phyloP scores from a whole-genome alignment of 2,113 vertebrate genomes.

The Lichenostomus cassidix region DNA sequence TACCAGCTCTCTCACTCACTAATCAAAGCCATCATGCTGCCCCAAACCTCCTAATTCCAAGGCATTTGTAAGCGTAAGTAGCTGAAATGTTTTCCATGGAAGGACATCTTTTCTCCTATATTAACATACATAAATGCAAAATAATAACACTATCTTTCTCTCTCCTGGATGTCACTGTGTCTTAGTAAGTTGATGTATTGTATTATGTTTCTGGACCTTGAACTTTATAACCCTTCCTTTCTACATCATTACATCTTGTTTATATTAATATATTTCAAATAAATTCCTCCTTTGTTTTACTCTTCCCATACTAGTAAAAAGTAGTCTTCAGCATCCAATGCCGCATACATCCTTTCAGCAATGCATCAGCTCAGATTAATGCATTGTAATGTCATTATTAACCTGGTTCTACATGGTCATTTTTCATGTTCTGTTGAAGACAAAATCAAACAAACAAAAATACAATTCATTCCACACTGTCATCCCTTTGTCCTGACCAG shows the following conservation, averaged over 20 bases:
- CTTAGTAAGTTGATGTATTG: constrained; percentile 66
- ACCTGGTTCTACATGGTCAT: constrained; percentile 81
- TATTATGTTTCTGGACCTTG: constrained; percentile 49
- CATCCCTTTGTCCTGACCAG: constrained; percentile 99
- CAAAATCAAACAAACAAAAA: constrained; percentile 66
- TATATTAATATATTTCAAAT: constrained; percentile 58
- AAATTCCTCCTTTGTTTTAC: constrained; percentile 62
- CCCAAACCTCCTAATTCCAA: not conserved
- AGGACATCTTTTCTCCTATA: constrained; percentile 13
- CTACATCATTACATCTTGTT: constrained; percentile 61
- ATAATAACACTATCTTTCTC: constrained; percentile 67
- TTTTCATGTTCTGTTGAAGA: constrained; percentile 86
- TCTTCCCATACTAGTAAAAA: constrained; percentile 19
- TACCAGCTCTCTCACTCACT: not conserved
- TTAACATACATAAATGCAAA: constrained; percentile 35
- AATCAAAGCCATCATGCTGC: not conserved
- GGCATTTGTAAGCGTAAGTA: constrained; percentile 18
- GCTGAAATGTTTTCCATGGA: constrained; percentile 16
- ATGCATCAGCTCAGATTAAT: constrained; percentile 75
- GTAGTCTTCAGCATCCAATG: constrained; percentile 66
- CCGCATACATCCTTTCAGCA: constrained; percentile 49
- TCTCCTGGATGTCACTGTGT: constrained; percentile 68
- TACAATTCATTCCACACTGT: constrained; percentile 98
- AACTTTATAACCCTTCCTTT: constrained; percentile 64
- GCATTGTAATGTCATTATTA: constrained; percentile 74